Evolutionary conservation across 2,797 vertebrate species (phyloP), one percentile per base, ranked within the genome.

Genomic region (Enteromius mattozi): DNA sequence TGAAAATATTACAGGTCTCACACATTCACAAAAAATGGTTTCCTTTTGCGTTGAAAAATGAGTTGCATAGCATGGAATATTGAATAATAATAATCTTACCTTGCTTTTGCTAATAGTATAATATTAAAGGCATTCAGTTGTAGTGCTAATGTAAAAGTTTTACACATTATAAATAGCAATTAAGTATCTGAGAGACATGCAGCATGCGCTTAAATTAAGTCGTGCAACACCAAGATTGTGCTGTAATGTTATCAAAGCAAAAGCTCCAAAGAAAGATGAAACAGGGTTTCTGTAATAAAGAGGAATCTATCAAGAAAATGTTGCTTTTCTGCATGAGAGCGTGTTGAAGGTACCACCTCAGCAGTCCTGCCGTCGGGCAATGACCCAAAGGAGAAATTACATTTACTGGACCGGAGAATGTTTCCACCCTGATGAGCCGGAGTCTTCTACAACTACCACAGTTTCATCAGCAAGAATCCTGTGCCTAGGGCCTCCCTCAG

Each of bases 391-490:
- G 81, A 77, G 72, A 83, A 65, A 83, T 68, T 76, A 56, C 51
- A 70, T 84, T 78, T 84, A 84, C 75, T 61, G 75, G 66, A 49
- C 51, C 40, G 42, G 30, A 61, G 76, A 63, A 42, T 59, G 37
- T 84, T 79, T 79, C 56, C 42, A 79, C 63, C 61, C 82, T 40
- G 54, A 66, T 61, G 75, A 70, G 63, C 40, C 24, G 35, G 63
- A 61, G 65, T 71, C 66, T 79, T 71, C 66, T 79, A 70, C 75
- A 84, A 30, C 51, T 45, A 24, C 49, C 61, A 37, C 24, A 65
- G 75, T 84, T 84, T 84, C 76, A 84, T 84, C 76, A 84, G 82
- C 66, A 84, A 79, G 27, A 79, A 63, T 49, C 68, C 27, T 33
- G 33, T 6, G 54, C 83, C 54, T 79, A 17, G 56, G 54, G 83